Base-by-base conservation (phyloP, 2,888 invertebrate species). In the Aspidiotus destructor region DNA sequence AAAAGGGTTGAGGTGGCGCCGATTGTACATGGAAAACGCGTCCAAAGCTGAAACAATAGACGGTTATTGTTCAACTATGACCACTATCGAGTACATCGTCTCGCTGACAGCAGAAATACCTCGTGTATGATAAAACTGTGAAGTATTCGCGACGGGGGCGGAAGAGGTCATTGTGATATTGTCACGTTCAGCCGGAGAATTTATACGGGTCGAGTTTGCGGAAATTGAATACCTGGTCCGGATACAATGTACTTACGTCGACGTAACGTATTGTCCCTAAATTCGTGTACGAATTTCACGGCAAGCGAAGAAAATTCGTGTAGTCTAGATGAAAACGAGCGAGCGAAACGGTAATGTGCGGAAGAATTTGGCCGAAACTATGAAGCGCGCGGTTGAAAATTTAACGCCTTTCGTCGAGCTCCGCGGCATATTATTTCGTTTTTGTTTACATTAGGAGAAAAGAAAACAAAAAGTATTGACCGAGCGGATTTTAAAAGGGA, bases 381-480 rank as follows among this genome's bases (percentile, higher is more conserved):
- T 28, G 28, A 5, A 28, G 28, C 28, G 28, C 28, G 28, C 28
- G 28, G 28, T 28, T 48, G 48, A 48, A 11, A n/a, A n/a, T 48
- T 48, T 48, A 48, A 48, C 48, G 48, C 48, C 48, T 48, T 48
- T 6, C 48, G 10, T 48, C 48, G 48, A 48, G 48, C n/a, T 48
- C n/a, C 48, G n/a, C n/a, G 48, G 11, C 48, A 48, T 48, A 48
- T 28, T 28, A 28, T 48, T 48, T 48, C 48, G 48, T 48, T 48
- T 28, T 28, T 48, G 48, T 48, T 48, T 48, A 48, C 48, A 48
- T 48, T 48, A n/a, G 11, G 48, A 28, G 11, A 48, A 48, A 48
- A 48, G 48, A 48, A 48, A 48, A 48, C 48, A 48, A 48, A 28
- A 48, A 48, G 48, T 48, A 48, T 48, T 48, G 48, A 48, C 48